Conservation (phyloP, 2,888 invertebrate species). For the Hartigia nigra region DNA sequence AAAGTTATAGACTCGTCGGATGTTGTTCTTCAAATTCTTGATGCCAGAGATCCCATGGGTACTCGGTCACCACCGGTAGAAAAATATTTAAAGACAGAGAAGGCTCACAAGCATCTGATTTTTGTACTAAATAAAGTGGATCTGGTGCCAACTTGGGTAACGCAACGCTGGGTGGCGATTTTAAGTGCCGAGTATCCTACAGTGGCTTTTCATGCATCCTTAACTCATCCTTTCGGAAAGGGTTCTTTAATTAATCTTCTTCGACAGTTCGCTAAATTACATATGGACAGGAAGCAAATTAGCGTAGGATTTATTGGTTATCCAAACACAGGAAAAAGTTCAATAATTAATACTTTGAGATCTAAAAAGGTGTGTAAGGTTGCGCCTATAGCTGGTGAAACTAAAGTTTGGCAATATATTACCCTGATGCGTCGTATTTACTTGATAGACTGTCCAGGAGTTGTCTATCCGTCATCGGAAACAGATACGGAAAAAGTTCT, state of each 20-base stretch:
- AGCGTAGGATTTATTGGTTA: slow-evolving; percentile 99
- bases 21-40: slow-evolving; percentile 94
- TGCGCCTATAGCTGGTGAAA: slow-evolving; percentile 98
- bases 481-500: slow-evolving; percentile 94
- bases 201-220: slow-evolving; percentile 97
- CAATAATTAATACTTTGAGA: slow-evolving; percentile 95
- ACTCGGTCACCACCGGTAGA: slow-evolving; percentile 92
- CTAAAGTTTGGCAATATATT: slow-evolving; percentile 99
- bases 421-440: slow-evolving; percentile 97
- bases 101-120: slow-evolving; percentile 96
- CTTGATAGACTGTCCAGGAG: slow-evolving; percentile 98
- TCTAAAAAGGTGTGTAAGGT: slow-evolving; percentile 98
- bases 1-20: slow-evolving; percentile 99
- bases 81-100: slow-evolving; percentile 92
- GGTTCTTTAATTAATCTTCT: slow-evolving; percentile 96
- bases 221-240: slow-evolving; percentile 98
- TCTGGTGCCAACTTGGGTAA: slow-evolving; percentile 97
- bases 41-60: slow-evolving; percentile 97
- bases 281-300: slow-evolving; percentile 97
- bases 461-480: slow-evolving; percentile 97
- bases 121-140: slow-evolving; percentile 97
- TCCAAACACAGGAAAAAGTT: slow-evolving; percentile 99
- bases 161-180: slow-evolving; percentile 96
- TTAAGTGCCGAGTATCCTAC: slow-evolving; percentile 96
- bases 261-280: slow-evolving; percentile 94